These are phyloP conservation scores for Albula goreensis DNA, from an alignment of 2,113 vertebrate genomes.

Conservation along the genomic window DNA sequence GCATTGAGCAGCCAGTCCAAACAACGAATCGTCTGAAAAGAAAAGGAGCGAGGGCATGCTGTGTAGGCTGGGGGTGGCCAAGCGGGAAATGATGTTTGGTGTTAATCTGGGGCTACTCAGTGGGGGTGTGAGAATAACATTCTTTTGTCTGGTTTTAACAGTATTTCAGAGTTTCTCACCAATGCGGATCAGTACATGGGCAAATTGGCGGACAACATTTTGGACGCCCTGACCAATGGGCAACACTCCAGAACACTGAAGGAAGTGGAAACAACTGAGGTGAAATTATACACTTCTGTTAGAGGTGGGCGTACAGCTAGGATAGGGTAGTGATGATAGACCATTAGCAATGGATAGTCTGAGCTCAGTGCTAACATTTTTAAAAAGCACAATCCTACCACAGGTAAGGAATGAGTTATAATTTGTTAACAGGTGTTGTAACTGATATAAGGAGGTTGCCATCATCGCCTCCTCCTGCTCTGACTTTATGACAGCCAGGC, in stretches of 20 bases:
- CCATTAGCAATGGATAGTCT: neutral
- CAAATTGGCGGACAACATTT: constrained; percentile 88
- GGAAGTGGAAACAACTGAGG: constrained; percentile 75
- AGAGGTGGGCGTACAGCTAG: neutral
- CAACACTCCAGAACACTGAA: constrained; percentile 84
- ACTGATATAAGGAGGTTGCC: neutral
- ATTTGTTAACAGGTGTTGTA: neutral
- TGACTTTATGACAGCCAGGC: neutral
- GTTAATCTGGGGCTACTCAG: neutral
- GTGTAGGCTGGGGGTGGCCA: neutral
- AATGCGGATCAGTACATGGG: constrained; percentile 85
- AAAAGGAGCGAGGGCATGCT: neutral
- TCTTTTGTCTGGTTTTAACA: constrained; percentile 8
- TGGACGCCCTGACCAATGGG: constrained; percentile 90
- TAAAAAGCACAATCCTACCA: neutral
- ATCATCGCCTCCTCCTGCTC: neutral
- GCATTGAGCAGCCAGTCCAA: neutral
- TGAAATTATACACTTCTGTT: neutral
- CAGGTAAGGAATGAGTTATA: neutral
- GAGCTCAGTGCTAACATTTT: neutral
- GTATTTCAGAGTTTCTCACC: constrained; percentile 76
- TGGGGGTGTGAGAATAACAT: neutral
- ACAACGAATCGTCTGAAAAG: neutral
- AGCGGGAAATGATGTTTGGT: neutral
- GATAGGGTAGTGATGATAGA: neutral